These are phyloP conservation scores for Escarpia spicata DNA, from an alignment of 2,888 invertebrate species.

Conservation along the genomic window DNA sequence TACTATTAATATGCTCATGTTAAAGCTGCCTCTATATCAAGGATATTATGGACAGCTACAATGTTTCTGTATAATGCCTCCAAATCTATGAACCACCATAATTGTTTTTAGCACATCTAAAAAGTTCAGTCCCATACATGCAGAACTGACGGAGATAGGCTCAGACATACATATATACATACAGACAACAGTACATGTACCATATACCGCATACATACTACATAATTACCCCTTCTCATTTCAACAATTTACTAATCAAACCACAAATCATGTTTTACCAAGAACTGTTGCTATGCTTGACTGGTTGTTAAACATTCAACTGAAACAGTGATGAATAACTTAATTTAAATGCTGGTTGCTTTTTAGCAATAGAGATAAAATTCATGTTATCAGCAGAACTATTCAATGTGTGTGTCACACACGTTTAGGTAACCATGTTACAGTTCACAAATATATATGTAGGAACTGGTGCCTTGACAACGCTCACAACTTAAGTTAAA, in stretches of 20 bases:
- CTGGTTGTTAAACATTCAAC: not conserved
- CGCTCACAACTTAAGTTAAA: not conserved
- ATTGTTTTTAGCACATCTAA: no score
- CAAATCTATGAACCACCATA: no score
- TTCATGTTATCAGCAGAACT: not conserved
- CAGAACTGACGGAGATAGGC: no score
- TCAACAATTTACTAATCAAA: constrained; percentile 5
- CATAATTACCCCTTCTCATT: not conserved
- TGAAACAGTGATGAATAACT: not conserved
- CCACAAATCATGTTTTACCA: not conserved
- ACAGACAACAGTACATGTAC: no score
- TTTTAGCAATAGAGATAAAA: not conserved
- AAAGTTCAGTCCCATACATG: no score
- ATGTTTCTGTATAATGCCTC: no score
- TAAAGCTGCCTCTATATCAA: no score
- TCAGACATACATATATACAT: no score
- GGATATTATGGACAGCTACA: no score
- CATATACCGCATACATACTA: not conserved
- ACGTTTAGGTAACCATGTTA: not conserved
- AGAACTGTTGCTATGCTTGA: not conserved
- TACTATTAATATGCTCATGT: no score
- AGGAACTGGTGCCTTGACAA: not conserved
- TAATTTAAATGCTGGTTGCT: not conserved
- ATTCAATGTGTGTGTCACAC: not conserved
- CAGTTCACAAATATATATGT: not conserved